Base-by-base conservation (phyloP, 1,140 invertebrate species). In the Orchestia grillus region DNA sequence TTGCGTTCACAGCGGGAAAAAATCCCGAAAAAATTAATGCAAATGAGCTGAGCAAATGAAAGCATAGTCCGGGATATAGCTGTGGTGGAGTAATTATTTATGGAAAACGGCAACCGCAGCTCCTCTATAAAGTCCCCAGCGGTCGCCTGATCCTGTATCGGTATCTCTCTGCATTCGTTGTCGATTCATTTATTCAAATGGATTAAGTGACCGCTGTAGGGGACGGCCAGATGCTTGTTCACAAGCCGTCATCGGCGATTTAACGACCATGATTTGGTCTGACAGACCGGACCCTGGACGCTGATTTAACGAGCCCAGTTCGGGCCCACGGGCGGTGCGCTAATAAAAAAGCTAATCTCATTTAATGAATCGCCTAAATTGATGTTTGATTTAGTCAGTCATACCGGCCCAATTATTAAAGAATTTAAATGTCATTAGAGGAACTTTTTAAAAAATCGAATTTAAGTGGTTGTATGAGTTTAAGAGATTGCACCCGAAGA, bases 111-210 rank as follows among this genome's bases (percentile, higher is more conserved):
- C 88, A 41, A 90, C 88, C n/a, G 88, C 43, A 44, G 88, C 88
- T 90, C 43, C 43, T 90, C 28, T 36, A 90, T 44, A 28, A 44
- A 90, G 28, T 90, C 88, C 88, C 88, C 42, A 42, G 88, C 88
- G 88, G 42, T 90, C 88, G 43, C 28, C 88, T 44, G 41, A 90
- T 90, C 88, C 88, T 44, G 28, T 44, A 90, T 90, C 88, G 88
- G 88, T 90, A 90, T 90, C 88, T 16, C 88, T 90, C 88, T 42
- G 88, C 88, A 90, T 44, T 90, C 88, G 88, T 90, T 90, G 88
- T 41, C 88, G 41, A 90, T 90, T 90, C 88, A 90, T 90, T 41
- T 90, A 90, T 90, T 90, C 88, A 90, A 90, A 90, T 90, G 88
- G 43, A 90, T 90, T 90, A 90, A 90, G 88, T 90, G 88, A 90